Conservation (phyloP, 2,797 vertebrate species). For the Chanos chanos region DNA sequence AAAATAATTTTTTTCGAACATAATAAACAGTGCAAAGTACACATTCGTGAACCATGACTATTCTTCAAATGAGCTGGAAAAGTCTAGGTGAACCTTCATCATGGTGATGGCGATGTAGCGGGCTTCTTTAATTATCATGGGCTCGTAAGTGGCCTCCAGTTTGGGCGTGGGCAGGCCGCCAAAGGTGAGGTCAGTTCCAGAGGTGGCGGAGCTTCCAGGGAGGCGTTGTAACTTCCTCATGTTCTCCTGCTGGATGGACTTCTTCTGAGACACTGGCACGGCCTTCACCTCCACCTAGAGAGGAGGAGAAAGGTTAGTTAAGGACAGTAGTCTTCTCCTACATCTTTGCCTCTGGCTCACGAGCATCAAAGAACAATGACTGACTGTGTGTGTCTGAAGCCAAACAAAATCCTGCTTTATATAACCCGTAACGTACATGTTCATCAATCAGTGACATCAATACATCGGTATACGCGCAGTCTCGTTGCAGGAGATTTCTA, state of each 20-base stretch:
- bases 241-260: conserved; percentile 90
- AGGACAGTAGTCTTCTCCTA: too few species aligned
- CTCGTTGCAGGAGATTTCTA: background rate
- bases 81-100: conserved; percentile 89
- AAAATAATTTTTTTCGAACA: background rate
- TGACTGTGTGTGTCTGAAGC: too few species aligned
- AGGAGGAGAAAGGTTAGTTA: background rate
- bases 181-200: conserved; percentile 84
- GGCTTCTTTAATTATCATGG: conserved; percentile 98
- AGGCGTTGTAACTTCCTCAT: conserved; percentile 86
- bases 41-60: background rate
- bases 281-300: conserved; percentile 97
- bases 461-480: too few species aligned
- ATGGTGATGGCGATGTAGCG: conserved; percentile 98
- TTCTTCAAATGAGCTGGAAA: too few species aligned
- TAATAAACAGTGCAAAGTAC: background rate
- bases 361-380: too few species aligned
- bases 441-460: too few species aligned
- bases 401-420: too few species aligned
- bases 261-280: conserved; percentile 97
- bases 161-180: conserved; percentile 93
- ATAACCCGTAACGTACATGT: too few species aligned
- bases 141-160: conserved; percentile 95
- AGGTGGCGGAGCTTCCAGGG: conserved; percentile 80
- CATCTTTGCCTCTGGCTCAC: too few species aligned